These are phyloP conservation scores for Poecilobothrus nobilitatus DNA, from an alignment of 2,888 invertebrate genomes.

Conservation along the genomic window DNA sequence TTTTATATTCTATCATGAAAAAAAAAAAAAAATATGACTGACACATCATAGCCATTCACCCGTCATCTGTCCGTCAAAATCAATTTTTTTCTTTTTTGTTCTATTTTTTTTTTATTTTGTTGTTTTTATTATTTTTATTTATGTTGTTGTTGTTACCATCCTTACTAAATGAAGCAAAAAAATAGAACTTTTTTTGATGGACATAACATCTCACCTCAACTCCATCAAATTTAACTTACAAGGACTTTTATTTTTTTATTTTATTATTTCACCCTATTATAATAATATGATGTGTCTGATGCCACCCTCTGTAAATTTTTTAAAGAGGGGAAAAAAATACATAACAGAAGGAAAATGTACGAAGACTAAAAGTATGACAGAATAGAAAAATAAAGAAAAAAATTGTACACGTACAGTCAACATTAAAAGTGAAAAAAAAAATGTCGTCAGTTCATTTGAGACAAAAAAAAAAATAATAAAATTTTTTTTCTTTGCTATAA, in stretches of 20 bases:
- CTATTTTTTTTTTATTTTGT: neutral
- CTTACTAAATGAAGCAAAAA: neutral
- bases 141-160: too few relatives aligned
- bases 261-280: neutral
- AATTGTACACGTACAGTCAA: neutral
- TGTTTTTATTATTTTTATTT: neutral
- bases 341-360: neutral
- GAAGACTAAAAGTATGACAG: neutral
- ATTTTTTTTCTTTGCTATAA: too few relatives aligned
- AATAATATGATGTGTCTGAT: neutral
- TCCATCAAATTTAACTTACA: neutral
- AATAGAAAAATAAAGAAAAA: neutral
- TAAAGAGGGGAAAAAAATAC: neutral
- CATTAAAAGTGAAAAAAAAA: neutral
- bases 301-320: neutral
- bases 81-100: neutral
- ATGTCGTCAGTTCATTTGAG: neutral
- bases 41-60: constrained; percentile 4
- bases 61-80: constrained; percentile 1
- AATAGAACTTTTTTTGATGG: neutral
- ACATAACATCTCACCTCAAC: constrained; percentile 5
- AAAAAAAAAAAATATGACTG: neutral
- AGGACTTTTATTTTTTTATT: neutral
- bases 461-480: neutral
- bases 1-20: neutral